Evolutionary conservation across 53 echinoderm and acorn worm genomes (phyloP), one percentile per base, ranked within the genome.

Genomic region (Astropecten irregularis): DNA sequence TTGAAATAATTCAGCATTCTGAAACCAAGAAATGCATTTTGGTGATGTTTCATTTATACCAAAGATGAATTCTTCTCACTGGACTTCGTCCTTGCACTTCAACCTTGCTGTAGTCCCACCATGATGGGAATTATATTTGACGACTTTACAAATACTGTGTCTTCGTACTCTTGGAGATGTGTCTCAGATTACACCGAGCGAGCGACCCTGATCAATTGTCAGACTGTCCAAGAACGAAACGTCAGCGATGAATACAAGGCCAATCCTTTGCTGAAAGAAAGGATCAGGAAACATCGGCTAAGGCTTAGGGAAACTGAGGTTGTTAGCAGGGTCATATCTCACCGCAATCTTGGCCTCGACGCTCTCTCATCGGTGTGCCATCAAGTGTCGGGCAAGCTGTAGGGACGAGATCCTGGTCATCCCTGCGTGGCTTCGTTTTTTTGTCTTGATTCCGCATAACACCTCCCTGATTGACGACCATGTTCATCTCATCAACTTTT

Each of bases 221-320:
- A 58, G 13, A 36, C 27, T 76, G 76, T 58, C 76, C 16, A 16
- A 42, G 76, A 76, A 42, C 0, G 20, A 38, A 11, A 14, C n/a
- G n/a, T n/a, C n/a, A n/a, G n/a, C n/a, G n/a, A n/a, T n/a, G n/a
- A n/a, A n/a, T n/a, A 8, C 40, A 57, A 18, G 29, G 58, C 16
- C 56, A 76, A 25, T 76, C 76, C 58, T 76, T 36, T 57, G 56
- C 9, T 58, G 59, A 76, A 76, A 76, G 76, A 6, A 6, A 20
- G 28, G 40, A 6, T 23, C 56, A 76, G 76, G 56, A 76, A 56
- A 76, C 42, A 40, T 76, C 76, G 58, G 40, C 71, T 50, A n/a
- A n/a, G 4, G 36, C 33, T 1, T 19, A 38, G 38, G 76, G 58
- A 76, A 76, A 31, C 37, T 23, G 57, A 35, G 56, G 57, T 76